Evolutionary conservation across 2,888 invertebrate genomes (phyloP).

Genomic region (Actias luna): DNA sequence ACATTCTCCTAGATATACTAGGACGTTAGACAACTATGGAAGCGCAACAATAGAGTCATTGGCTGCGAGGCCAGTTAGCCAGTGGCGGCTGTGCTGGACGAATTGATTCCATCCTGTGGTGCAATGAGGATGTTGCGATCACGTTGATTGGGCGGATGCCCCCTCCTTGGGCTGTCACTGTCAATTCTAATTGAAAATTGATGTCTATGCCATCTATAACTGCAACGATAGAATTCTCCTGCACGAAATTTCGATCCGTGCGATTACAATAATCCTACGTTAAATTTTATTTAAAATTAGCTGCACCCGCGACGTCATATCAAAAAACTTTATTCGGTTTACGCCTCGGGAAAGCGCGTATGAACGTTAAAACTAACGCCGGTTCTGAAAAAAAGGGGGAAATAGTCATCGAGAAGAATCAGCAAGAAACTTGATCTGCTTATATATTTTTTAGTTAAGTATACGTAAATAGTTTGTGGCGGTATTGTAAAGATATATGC

Average conservation of each 20-base stretch:
- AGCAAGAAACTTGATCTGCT: too few relatives aligned
- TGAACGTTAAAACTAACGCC: too few relatives aligned
- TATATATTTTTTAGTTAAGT: too few relatives aligned
- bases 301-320: too few relatives aligned
- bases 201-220: neutral
- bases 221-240: neutral
- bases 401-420: too few relatives aligned
- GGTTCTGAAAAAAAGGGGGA: too few relatives aligned
- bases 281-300: too few relatives aligned
- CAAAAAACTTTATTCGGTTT: too few relatives aligned
- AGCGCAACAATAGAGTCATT: neutral
- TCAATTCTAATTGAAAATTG: conserved; percentile 37
- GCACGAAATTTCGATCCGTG: neutral
- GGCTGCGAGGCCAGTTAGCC: neutral
- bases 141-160: conserved; percentile 63
- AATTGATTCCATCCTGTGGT: conserved; percentile 61
- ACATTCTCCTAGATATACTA: neutral
- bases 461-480: too few relatives aligned
- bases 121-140: conserved; percentile 69
- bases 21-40: neutral
- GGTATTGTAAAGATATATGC: too few relatives aligned
- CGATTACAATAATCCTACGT: neutral
- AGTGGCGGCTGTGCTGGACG: conserved; percentile 7
- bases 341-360: too few relatives aligned
- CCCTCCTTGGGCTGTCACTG: conserved; percentile 28